Evolutionary conservation across 2,797 vertebrate species (phyloP).

Genomic region (Tragelaphus eurycerus): DNA sequence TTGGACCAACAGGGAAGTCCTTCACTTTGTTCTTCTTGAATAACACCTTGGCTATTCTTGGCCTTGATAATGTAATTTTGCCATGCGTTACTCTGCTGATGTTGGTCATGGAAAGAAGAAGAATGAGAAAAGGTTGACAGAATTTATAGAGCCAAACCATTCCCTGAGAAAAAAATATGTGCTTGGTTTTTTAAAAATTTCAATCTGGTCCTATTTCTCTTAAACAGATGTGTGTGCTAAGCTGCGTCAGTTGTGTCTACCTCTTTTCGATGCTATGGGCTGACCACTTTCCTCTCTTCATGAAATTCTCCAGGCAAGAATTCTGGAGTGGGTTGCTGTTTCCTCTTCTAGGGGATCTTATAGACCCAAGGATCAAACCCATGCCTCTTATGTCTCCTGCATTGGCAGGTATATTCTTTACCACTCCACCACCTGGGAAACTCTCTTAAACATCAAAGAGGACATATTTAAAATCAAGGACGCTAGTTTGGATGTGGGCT

Average conservation of each 20-base stretch:
- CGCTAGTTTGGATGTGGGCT: neutral
- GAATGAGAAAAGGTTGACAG: neutral
- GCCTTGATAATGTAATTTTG: neutral
- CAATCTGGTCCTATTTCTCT: neutral
- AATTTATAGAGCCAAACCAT: neutral
- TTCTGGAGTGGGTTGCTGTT: neutral
- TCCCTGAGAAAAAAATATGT: neutral
- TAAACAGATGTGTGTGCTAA: neutral
- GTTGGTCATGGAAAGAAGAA: neutral
- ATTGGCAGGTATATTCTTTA: neutral
- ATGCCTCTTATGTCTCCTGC: neutral
- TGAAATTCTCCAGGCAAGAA: neutral
- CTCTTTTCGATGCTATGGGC: neutral
- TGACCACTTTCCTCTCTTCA: neutral
- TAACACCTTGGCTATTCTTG: neutral
- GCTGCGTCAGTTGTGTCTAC: neutral
- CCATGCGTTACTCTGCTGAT: neutral
- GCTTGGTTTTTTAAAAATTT: neutral
- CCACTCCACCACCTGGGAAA: neutral
- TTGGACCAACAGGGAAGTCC: neutral
- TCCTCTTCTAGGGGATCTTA: neutral
- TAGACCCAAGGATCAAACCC: neutral
- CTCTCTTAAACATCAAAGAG: neutral
- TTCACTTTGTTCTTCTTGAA: neutral
- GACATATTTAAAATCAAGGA: neutral